phyloP scores from a whole-genome alignment of 2,888 invertebrate genomes.

The Drosophila sordidula region DNA sequence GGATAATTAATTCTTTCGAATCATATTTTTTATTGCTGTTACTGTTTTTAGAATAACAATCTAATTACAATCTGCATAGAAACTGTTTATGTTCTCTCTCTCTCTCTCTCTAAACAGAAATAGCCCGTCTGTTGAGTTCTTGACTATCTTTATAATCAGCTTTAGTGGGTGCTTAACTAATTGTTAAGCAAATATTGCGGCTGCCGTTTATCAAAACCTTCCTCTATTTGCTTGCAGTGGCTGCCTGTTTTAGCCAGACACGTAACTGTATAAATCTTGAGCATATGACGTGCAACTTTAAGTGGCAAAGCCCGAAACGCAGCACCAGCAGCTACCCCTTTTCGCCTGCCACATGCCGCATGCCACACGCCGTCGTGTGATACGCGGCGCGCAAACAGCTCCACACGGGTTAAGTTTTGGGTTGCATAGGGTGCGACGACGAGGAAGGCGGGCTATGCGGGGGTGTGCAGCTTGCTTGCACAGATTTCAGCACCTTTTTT shows the following conservation, averaged over 20 bases:
- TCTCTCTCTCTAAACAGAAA: neutral
- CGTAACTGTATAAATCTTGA: slow-evolving; percentile 46
- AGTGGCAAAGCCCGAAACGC: slow-evolving; percentile 25
- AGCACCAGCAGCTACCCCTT: slow-evolving; percentile 1
- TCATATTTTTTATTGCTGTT: neutral
- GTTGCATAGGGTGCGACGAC: neutral
- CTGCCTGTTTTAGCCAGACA: slow-evolving; percentile 23
- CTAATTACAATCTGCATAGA: neutral
- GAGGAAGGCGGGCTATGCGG: neutral
- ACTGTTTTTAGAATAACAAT: neutral
- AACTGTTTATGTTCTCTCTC: neutral
- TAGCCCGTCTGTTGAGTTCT: slow-evolving; percentile 3
- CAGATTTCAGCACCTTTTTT: slow-evolving; percentile 66
- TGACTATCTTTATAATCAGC: slow-evolving; percentile 14
- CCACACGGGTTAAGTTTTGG: slow-evolving; percentile 18
- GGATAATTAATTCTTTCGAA: no score
- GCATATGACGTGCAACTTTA: slow-evolving; percentile 60
- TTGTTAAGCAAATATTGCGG: slow-evolving; percentile 50
- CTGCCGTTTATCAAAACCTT: slow-evolving; percentile 41
- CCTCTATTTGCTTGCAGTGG: slow-evolving; percentile 34
- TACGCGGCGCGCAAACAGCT: slow-evolving; percentile 35
- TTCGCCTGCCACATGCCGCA: neutral
- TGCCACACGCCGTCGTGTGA: slow-evolving; percentile 32
- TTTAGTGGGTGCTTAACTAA: slow-evolving; percentile 29
- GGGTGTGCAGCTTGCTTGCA: slow-evolving; percentile 39